A percentile compares a stretch with the other conserved stretches of the same genome.
These are phyloP conservation scores for Myiopsitta monachus DNA, from an alignment of 2,113 vertebrate species.

Conservation along the genomic window DNA sequence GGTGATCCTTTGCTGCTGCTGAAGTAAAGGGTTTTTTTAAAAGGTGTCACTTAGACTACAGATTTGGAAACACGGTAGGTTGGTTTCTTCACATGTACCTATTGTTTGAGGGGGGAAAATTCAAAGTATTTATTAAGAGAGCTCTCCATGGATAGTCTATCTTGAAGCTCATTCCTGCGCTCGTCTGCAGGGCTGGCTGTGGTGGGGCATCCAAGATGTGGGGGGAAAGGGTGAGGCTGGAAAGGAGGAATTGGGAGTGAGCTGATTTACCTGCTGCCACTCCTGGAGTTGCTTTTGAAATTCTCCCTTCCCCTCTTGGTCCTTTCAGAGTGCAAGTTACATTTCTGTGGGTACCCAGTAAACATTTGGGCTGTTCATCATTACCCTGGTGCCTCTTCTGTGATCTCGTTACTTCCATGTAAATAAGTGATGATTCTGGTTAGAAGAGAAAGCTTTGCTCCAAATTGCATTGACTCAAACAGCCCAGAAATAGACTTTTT, in stretches of 20 bases:
- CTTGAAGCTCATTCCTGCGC: neutral
- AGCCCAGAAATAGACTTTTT: neutral
- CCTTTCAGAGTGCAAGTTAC: neutral
- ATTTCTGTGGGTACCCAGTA: neutral
- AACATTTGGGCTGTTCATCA: neutral
- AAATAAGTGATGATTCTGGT: neutral
- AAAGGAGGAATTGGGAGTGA: neutral
- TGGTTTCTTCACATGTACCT: rapidly evolving
- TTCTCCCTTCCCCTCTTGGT: neutral
- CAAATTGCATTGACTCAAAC: neutral
- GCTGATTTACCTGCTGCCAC: neutral
- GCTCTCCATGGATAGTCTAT: neutral
- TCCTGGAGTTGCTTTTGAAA: neutral
- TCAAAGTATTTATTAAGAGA: neutral
- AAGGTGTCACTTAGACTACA: rapidly evolving
- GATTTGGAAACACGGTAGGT: neutral
- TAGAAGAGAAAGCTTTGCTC: neutral
- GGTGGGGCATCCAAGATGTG: neutral
- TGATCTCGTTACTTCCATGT: neutral
- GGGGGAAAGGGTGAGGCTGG: neutral
- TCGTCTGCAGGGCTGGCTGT: neutral
- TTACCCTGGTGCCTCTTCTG: neutral
- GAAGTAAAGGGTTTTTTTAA: neutral
- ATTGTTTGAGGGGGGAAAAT: neutral
- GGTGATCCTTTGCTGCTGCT: neutral